Base-by-base conservation (phyloP, 2,888 invertebrate genomes). In the Pherbina coryleti region DNA sequence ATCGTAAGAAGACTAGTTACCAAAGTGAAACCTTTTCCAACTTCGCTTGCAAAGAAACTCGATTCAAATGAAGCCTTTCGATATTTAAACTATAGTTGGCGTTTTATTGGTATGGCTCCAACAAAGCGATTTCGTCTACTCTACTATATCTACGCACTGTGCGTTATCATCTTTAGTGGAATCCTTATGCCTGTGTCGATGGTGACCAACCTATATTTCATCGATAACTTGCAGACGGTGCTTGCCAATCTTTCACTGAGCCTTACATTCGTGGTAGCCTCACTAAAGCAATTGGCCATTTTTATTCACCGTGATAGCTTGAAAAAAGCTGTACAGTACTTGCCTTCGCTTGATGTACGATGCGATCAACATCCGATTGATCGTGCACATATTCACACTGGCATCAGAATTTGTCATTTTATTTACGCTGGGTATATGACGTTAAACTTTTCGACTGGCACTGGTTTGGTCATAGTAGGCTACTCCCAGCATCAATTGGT, bases 51-150 rank as follows among this genome's bases (percentile, higher is more conserved):
- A 19, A 31, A 62, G 64, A 69, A 76, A 31, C 37, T 84, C 51
- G 70, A 84, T 49, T 83, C 83, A 0, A 51, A 67, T 5, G 49
- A 78, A 31, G 83, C 81, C 2, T 79, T 84, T 4, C 80, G 79
- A 25, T 80, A 80, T 77, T 53, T 84, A 1, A 82, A 82, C 81
- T 57, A 76, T 11, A 78, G 77, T 62, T 84, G 81, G 80, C 78
- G 79, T 7, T 17, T 82, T 3, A 70, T 82, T 19, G 84, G 84
- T 7, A 76, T 83, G 17, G 70, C 83, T 78, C 81, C 82, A 3
- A 76, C 80, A 5, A 19, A 44, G 17, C 73, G 74, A 64, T 74
- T 49, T n/a, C 78, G 76, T 31, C 62, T 8, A 5, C 49, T 80
- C 7, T 84, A 83, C 76, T 77, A 74, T 51, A 4, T 80, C 0